phyloP scores from a whole-genome alignment of 2,113 vertebrate genomes.

The Coturnix japonica region DNA sequence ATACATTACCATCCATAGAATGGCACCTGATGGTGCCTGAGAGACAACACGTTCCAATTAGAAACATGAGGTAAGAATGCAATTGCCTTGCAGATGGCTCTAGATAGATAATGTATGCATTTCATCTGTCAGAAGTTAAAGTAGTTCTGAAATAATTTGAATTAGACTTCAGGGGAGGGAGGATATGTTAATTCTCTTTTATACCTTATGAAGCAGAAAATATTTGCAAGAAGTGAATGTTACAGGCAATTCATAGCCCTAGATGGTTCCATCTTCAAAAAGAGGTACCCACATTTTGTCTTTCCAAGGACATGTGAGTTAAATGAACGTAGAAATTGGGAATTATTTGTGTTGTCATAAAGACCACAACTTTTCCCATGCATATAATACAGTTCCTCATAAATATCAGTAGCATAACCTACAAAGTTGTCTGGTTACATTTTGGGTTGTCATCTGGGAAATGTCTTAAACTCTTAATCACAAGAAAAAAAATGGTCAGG shows the following conservation, averaged over 20 bases:
- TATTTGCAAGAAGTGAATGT: neutral
- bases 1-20: neutral
- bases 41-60: neutral
- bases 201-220: neutral
- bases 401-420: neutral
- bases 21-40: constrained; percentile 10
- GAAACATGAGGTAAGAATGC: constrained; percentile 20
- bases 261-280: neutral
- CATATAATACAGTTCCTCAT: neutral
- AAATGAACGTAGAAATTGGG: neutral
- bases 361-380: neutral
- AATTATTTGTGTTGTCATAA: neutral
- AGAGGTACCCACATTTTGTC: neutral
- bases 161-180: neutral
- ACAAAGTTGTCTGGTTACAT: neutral
- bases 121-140: constrained; percentile 52
- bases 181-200: constrained; percentile 26
- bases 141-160: constrained; percentile 36
- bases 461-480: neutral
- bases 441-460: neutral
- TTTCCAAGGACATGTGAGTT: neutral
- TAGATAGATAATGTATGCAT: constrained; percentile 38
- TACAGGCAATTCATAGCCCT: neutral
- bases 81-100: constrained; percentile 54
- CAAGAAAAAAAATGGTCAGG: neutral